Evolutionary conservation across 1,140 invertebrate species (phyloP), one percentile per base, ranked within the genome.

Genomic region (Lasaia peninsularis): DNA sequence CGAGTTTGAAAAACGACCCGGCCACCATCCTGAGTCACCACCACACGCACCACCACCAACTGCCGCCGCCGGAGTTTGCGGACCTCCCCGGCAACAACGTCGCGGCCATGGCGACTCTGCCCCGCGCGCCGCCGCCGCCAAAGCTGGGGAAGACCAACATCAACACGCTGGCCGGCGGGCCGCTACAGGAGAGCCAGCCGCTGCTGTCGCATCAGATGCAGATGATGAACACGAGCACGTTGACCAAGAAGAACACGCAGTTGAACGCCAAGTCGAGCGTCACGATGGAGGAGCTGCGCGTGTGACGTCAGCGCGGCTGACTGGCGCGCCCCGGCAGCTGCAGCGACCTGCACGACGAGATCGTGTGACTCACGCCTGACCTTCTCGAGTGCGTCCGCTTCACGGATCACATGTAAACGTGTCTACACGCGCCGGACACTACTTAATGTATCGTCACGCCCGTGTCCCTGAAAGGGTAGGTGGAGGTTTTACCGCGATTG

Each of bases 21-120:
- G 92, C 92, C 1, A 93, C 92, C 2, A 93, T 93, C 61, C 67
- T 93, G 32, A 91, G 92, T 52, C 93, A 93, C 71, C 92, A 93
- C 67, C 92, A 93, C 71, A 91, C 92, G 14, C 91, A 93, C 72
- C 94, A 95, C 61, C 94, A 95, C 78, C 94, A 95, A 69, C 86
- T 95, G 65, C 93, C 94, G 21, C 94, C 94, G 1, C 94, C 94
- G 0, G 94, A 95, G 70, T 94, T 95, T 69, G 94, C 94, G 1
- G 94, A 95, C 73, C 85, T 95, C 49, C 93, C 92, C 3, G 92
- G 94, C 69, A 92, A 93, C 65, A 93, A 93, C 70, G 91, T 91
- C 0, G 91, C 91, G 0, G 70, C 71, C 33, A 85, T 88, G 81
- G 85, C 83, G 20, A 91, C 92, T 28, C 86, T 93, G 53, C 92